Evolutionary conservation across 2,888 invertebrate genomes (phyloP), one percentile per base, ranked within the genome.

Genomic region (Rambutsinella grinnellia): DNA sequence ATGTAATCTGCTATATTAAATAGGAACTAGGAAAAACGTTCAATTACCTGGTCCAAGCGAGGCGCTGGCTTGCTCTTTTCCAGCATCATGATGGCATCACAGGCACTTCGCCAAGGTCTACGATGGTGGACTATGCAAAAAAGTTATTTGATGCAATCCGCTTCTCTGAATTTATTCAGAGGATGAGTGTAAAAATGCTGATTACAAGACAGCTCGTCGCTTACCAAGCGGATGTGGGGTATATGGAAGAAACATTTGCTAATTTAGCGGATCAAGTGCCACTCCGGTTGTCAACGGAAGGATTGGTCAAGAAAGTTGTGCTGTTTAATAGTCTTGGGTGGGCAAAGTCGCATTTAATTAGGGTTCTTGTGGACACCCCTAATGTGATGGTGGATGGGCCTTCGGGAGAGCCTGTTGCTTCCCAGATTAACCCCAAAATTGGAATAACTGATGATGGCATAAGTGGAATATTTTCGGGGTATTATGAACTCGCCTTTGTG

Each of bases 31-130:
- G 94, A 84, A 92, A 94, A 81, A 93, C 92, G 85, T 96, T 93
- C 85, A 94, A 94, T 85, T 93, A 93, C 84, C 88, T 95, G 77
- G 92, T 94, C 1, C 90, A 90, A 60, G 95, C 93, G 0, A 89
- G 97, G 56, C 90, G 96, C 54, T 93, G 94, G 86, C 88, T 98
- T 76, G 97, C 94, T 0, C 88, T 98, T 10, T 98, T 98, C 86
- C 96, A 98, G 86, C 98, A 99, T 86, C 63, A 99, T 87, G 98
- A 99, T 86, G 98, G 97, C 8, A 97, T 98, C 69, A 98, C 77
- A 1, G 98, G 98, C 5, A 98, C 98, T 0, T 94, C 96, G 0
- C 96, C 95, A 85, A 91, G 93, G 0, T 92, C 90, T 82, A 98
- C 98, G 0, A 97, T 97, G 93, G 91, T 93, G 76, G 98, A 99